Evolutionary conservation across 1,140 invertebrate species (phyloP).

Genomic region (Myzus persicae): DNA sequence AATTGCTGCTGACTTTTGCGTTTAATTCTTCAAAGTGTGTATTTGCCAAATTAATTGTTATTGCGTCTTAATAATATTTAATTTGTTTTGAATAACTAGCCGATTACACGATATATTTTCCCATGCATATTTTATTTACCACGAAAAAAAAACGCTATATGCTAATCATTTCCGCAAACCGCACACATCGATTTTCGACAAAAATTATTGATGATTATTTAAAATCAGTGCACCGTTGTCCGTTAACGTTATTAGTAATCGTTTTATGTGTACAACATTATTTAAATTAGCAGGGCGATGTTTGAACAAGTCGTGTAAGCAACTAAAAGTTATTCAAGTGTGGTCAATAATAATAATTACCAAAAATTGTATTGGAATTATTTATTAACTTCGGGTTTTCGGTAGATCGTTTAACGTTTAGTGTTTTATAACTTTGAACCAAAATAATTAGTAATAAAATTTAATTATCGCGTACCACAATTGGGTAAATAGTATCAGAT

Average conservation of each 20-base stretch:
- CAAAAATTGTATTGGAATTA: background rate
- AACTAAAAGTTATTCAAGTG: slow-evolving; percentile 4
- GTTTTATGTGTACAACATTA: background rate
- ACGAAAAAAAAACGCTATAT: background rate
- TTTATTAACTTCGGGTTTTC: background rate
- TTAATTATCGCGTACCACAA: background rate
- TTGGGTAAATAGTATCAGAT: background rate
- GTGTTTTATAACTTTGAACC: background rate
- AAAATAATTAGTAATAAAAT: background rate
- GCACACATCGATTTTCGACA: slow-evolving; percentile 22
- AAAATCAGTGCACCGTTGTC: background rate
- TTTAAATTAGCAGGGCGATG: background rate
- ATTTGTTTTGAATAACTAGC: background rate
- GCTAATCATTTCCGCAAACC: background rate
- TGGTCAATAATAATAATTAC: background rate
- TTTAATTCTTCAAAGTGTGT: background rate
- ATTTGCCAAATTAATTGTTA: background rate
- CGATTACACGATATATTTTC: background rate
- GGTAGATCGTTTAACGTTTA: slow-evolving; percentile 8
- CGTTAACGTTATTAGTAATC: background rate
- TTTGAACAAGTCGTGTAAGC: background rate
- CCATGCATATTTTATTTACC: background rate
- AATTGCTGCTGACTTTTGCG: background rate
- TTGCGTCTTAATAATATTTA: background rate
- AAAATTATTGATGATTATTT: slow-evolving; percentile 7